Conservation (phyloP, 2,888 invertebrate species). For the Callyntrura guangdongensis region DNA sequence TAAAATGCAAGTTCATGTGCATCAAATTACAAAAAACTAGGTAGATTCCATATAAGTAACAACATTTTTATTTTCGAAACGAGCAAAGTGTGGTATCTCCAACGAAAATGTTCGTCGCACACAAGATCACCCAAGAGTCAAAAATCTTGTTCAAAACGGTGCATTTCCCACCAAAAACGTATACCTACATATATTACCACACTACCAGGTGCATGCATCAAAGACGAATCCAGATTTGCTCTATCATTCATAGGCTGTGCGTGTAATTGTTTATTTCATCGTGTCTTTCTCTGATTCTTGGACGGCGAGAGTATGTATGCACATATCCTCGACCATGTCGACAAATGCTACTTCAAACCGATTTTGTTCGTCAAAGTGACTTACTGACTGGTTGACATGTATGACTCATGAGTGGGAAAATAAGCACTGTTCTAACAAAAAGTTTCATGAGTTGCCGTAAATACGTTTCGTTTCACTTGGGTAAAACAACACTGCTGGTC, state of each 20-base stretch:
- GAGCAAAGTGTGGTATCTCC: constrained; percentile 7
- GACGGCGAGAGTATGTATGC: constrained; percentile 29
- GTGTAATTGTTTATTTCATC: constrained; percentile 61
- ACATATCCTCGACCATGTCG: background rate
- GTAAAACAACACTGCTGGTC: background rate
- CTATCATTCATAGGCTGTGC: constrained; percentile 21
- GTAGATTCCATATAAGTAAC: constrained; percentile 71
- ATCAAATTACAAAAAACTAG: constrained; percentile 58
- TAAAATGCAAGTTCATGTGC: constrained; percentile 62
- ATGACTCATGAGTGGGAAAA: constrained; percentile 71
- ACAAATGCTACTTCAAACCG: background rate
- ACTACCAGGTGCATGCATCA: background rate
- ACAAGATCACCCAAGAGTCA: constrained; percentile 23
- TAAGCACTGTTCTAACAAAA: background rate
- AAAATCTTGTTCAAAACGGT: constrained; percentile 20
- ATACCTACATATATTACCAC: background rate
- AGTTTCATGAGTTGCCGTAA: too few species aligned
- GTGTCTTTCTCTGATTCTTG: constrained; percentile 27
- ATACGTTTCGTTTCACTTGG: background rate
- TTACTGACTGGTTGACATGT: constrained; percentile 75
- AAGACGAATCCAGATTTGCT: constrained; percentile 28
- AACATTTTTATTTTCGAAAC: constrained; percentile 56
- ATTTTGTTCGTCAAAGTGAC: constrained; percentile 57
- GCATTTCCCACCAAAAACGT: constrained; percentile 46
- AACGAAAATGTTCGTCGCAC: constrained; percentile 21